Base-by-base conservation (phyloP, 2,797 vertebrate genomes). In the Chelonia mydas region DNA sequence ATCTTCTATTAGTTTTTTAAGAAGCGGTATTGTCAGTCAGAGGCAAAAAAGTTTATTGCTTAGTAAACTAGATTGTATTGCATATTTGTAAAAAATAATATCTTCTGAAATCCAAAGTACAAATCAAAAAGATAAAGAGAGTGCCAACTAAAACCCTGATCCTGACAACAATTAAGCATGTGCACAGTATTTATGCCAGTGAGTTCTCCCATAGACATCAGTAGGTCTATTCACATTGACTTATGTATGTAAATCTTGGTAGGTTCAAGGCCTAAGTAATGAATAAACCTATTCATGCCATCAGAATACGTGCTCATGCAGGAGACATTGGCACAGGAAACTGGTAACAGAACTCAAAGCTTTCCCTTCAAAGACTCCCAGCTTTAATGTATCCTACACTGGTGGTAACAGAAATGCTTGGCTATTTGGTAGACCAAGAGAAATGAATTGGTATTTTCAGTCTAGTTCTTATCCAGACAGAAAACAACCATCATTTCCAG, bases 1-100 rank as follows among this genome's bases (percentile, higher is more conserved):
- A 61, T 96, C 84, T 95, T 92, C 84, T 94, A 74, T 74, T 74
- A 94, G 93, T 92, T 88, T 95, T 96, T 96, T 83, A 95, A 80
- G 93, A 90, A 90, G 54, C 84, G 84, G 80, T 74, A 94, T 81
- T 88, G 88, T 77, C 76, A 84, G 81, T 95, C 82, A 93, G 45
- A 93, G 65, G 87, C 84, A 92, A 94, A 23, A 96, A 96, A 92
- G 83, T 33, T 33, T 53, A 68, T 86, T 72, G 68, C 68, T 41
- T 57, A 87, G 65, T 82, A 28, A 83, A 92, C 65, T 8, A 74
- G 12, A 15, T 54, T n/a, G 53, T 84, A 61, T 33, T 81, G 94
- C 84, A 78, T 53, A 79, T 92, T 92, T 83, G 49, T 90, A 59
- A 93, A 50, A 82, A 83, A 72, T 28, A 5, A 2, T 6, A 74